phyloP scores from a whole-genome alignment of 2,113 vertebrate genomes.

The Caloenas nicobarica region DNA sequence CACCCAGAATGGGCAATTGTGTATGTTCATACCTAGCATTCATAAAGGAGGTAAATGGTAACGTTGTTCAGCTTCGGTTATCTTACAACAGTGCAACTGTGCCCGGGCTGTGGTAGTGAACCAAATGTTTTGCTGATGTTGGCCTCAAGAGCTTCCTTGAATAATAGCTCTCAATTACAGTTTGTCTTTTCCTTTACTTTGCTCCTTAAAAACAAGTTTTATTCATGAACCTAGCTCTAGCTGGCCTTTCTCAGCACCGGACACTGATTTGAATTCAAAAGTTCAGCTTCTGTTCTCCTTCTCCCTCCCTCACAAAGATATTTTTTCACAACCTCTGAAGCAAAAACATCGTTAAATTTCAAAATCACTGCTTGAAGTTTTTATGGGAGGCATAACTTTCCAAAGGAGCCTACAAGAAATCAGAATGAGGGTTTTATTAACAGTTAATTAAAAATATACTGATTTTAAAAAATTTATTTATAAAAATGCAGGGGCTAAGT shows the following conservation, averaged over 20 bases:
- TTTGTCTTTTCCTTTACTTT: neutral
- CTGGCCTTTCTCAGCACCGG: neutral
- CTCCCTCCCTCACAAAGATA: neutral
- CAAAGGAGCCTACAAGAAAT: neutral
- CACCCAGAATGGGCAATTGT: neutral
- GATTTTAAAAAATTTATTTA: neutral
- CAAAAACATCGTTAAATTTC: slow-evolving; percentile 4
- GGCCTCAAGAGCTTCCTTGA: neutral
- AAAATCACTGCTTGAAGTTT: neutral
- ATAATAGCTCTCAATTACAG: neutral
- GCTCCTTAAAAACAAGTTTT: neutral
- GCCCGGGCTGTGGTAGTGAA: neutral
- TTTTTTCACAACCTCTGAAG: neutral
- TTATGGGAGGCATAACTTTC: slow-evolving; percentile 13
- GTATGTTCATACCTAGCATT: neutral
- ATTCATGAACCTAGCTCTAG: neutral
- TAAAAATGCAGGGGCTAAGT: neutral
- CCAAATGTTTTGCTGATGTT: neutral
- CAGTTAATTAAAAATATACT: neutral
- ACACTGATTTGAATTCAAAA: slow-evolving; percentile 7
- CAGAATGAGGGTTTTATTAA: neutral
- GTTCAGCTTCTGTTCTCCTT: neutral
- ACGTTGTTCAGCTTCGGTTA: neutral
- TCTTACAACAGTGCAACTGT: neutral
- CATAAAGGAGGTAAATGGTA: neutral